Evolutionary conservation across 2,888 invertebrate genomes (phyloP), one percentile per base, ranked within the genome.

Genomic region (Drosophila flavopinicola): DNA sequence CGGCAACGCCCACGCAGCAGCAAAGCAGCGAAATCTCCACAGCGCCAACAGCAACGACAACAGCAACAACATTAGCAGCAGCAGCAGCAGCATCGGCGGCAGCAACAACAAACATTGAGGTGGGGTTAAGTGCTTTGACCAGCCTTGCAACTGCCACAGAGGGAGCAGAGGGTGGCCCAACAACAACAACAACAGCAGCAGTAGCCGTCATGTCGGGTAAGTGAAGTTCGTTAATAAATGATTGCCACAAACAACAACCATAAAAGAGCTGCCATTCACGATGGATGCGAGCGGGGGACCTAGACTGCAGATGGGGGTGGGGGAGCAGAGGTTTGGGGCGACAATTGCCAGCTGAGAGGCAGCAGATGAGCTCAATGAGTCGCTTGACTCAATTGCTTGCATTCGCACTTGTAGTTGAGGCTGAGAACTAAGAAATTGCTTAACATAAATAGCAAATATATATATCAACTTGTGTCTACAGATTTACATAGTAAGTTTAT

Each of bases 201-300:
- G 70, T 79, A 24, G 63, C 82, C 6, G 68, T 75, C 37, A 78
- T 85, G 84, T 89, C 89, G 72, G 89, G 89, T 89, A 75, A 89
- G 20, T 20, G 20, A 20, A 20, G 20, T 20, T 56, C 59, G 35
- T 66, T 60, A 27, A 49, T 23, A 61, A 45, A 20, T 52, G 29
- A 61, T 61, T 56, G 30, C 20, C 1, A 39, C 58, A 44, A 27
- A 42, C 30, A 42, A 48, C 13, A 33, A n/a, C n/a, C 17, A 51
- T 61, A 9, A 60, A 56, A 73, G 61, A 69, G 61, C 73, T 66
- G 73, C 54, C 41, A 70, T 74, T 83, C 79, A 76, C 60, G 63
- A 59, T 72, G 90, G 90, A 88, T 25, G 48, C 32, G 32, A 13
- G 30, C 23, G 33, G 38, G 37, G 58, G 30, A n/a, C n/a, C n/a